Base-by-base conservation (phyloP, 2,888 invertebrate genomes). In the Pelosia muscerda region DNA sequence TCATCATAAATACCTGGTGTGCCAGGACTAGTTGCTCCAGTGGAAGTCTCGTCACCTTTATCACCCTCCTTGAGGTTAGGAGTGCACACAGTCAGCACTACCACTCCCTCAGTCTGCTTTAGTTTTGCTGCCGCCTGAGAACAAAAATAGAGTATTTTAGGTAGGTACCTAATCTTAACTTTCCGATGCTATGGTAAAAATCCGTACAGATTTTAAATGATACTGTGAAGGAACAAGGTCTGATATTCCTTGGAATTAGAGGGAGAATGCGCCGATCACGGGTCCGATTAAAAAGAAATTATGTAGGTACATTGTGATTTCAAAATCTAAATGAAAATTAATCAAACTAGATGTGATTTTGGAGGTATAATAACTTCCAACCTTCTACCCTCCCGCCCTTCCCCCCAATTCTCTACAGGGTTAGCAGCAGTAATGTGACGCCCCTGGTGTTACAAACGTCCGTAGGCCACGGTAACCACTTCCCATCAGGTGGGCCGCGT, bases 61-160 rank as follows among this genome's bases (percentile, higher is more conserved):
- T 49, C 96, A 91, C 58, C 95, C 77, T 96, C 95, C 81, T 97
- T 97, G 91, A 97, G 97, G 85, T 97, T 97, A 0, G 98, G 97
- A 87, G 97, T 98, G 79, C 98, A 97, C 19, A 98, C 97, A 0
- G 98, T 97, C 73, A 98, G 92, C 26, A 97, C 96, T 9, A 98
- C 97, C 19, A 98, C 96, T 15, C 98, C 98, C 88, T 98, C 98
- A 0, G 98, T 97, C 85, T 98, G 97, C 88, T 98, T 98, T 66
- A 98, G 90, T 81, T 98, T 95, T 31, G 96, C 96, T 58, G 98
- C 97, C 25, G 98, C 98, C 98, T 98, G 86, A 0, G 61, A 42
- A 63, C 25, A 56, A 42, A 19, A 19, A 31, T 6, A 34, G 0
- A 10, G 5, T 53, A 19, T 54, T 54, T 42, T 15, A 42, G 3